phyloP scores from a whole-genome alignment of 2,113 vertebrate genomes.

The Struthidea cinerea region DNA sequence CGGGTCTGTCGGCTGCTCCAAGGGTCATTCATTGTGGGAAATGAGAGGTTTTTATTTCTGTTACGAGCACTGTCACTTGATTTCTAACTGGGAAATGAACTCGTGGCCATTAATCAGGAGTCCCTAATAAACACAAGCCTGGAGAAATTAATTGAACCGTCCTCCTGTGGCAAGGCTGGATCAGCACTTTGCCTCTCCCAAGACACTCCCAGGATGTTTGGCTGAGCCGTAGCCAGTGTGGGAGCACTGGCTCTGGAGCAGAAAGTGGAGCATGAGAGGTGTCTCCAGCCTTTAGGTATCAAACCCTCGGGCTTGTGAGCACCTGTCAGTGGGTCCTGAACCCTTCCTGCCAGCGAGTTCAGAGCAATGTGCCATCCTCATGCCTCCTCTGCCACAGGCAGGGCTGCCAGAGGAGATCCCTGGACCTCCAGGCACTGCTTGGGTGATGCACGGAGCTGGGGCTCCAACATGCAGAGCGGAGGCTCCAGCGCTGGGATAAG shows the following conservation, averaged over 20 bases:
- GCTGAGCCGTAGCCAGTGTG: rapidly evolving
- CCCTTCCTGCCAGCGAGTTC: neutral
- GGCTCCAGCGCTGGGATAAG: rapidly evolving
- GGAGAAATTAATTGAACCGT: neutral
- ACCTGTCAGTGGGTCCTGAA: neutral
- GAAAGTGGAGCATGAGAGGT: rapidly evolving
- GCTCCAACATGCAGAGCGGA: rapidly evolving
- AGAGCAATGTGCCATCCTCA: rapidly evolving
- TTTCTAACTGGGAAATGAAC: neutral
- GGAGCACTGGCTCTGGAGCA: rapidly evolving
- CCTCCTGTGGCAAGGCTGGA: neutral
- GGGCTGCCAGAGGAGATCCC: neutral
- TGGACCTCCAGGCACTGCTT: neutral
- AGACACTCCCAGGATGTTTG: neutral
- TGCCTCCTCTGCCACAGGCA: rapidly evolving
- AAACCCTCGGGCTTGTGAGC: neutral
- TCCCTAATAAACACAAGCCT: neutral
- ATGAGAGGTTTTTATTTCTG: neutral
- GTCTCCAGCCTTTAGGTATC: neutral
- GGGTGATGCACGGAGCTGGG: neutral
- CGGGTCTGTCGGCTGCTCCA: rapidly evolving
- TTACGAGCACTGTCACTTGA: neutral
- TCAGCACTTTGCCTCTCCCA: rapidly evolving
- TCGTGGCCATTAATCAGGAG: neutral
- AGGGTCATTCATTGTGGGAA: neutral